These are phyloP conservation scores for Chelon auratus DNA, from an alignment of 2,797 vertebrate species.

Conservation along the genomic window DNA sequence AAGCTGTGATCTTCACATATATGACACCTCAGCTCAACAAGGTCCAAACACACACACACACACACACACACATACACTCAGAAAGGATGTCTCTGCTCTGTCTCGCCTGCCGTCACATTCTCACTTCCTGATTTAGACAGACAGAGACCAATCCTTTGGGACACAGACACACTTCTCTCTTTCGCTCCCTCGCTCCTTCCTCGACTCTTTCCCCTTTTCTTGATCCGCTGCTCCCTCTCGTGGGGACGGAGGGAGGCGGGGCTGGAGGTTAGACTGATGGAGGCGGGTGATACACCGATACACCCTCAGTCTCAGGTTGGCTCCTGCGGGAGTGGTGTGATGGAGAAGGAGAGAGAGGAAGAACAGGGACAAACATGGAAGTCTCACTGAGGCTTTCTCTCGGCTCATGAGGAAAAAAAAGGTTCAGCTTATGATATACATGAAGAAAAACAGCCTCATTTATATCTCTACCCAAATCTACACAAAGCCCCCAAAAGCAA, in stretches of 20 bases:
- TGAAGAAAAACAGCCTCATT: neutral
- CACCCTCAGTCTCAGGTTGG: conserved; percentile 69
- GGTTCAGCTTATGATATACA: neutral
- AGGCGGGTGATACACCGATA: conserved; percentile 65
- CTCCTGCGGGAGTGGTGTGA: conserved; percentile 71
- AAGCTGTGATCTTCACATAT: conserved; percentile 79
- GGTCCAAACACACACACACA: conserved; percentile 48
- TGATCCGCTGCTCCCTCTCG: conserved; percentile 66
- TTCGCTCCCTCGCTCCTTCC: conserved; percentile 48
- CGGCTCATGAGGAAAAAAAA: conserved; percentile 27
- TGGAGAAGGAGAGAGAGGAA: conserved; percentile 47
- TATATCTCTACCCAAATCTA: too few species aligned
- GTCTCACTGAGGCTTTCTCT: conserved; percentile 18
- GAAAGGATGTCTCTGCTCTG: conserved; percentile 61
- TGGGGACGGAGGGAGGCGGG: conserved; percentile 58
- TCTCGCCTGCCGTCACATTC: conserved; percentile 77
- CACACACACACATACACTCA: conserved; percentile 41
- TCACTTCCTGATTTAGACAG: conserved; percentile 80
- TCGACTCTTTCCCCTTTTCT: conserved; percentile 54
- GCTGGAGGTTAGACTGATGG: conserved; percentile 58
- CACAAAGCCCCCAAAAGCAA: too few species aligned
- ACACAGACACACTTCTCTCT: conserved; percentile 67
- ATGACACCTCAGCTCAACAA: conserved; percentile 80
- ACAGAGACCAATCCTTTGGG: conserved; percentile 79
- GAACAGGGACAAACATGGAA: conserved; percentile 33